Evolutionary conservation across 1,140 invertebrate species (phyloP).

Genomic region (Liolophura sinensis): DNA sequence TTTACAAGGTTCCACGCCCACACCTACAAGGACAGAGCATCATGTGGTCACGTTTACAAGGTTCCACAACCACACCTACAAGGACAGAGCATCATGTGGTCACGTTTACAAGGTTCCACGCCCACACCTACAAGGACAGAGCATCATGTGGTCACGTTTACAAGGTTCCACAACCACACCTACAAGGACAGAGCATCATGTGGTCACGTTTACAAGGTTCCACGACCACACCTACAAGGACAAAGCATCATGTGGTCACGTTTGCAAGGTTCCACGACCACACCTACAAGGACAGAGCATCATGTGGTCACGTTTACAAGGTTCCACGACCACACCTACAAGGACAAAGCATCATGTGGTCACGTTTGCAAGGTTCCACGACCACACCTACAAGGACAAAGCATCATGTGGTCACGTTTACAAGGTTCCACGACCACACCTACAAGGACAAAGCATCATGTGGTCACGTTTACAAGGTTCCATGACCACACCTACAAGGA

Average conservation of each 20-base stretch:
- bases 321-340: constrained; percentile 31
- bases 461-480: constrained; percentile 17
- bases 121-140: constrained; percentile 27
- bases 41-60: too few relatives aligned
- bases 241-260: constrained; percentile 1
- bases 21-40: constrained; percentile 22
- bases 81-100: constrained; percentile 8
- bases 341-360: constrained; percentile 8
- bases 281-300: constrained; percentile 22
- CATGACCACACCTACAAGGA: constrained; percentile 28
- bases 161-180: constrained; percentile 29
- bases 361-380: constrained; percentile 25
- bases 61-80: constrained; percentile 31
- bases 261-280: constrained; percentile 29
- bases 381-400: constrained; percentile 27
- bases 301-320: too few relatives aligned
- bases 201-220: constrained; percentile 17
- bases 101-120: constrained; percentile 25
- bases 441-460: constrained; percentile 18
- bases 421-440: constrained; percentile 29
- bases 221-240: constrained; percentile 28
- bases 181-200: constrained; percentile 18
- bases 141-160: neutral
- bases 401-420: neutral
- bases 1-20: constrained; percentile 30